phyloP scores from a whole-genome alignment of 1,140 invertebrate species.

The Hestina assimilis region DNA sequence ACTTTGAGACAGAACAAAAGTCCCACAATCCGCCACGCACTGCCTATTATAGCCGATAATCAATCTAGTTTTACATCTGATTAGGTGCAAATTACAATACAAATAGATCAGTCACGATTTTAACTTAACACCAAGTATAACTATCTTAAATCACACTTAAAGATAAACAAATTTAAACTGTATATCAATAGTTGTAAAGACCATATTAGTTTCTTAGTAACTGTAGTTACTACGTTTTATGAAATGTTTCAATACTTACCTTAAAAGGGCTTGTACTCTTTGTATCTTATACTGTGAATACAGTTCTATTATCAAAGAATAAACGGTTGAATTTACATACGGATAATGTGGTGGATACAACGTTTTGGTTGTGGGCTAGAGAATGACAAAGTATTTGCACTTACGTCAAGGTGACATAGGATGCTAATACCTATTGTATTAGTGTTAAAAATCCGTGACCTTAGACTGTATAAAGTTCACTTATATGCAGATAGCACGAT shows the following conservation, averaged over 20 bases:
- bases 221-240: conserved; percentile 5
- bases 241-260: conserved; percentile 1
- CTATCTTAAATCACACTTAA: neutral
- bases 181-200: neutral
- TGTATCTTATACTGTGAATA: conserved; percentile 36
- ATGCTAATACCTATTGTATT: conserved; percentile 73
- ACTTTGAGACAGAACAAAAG: conserved; percentile 42
- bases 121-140: conserved; percentile 9
- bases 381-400: conserved; percentile 61
- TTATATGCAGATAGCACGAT: conserved; percentile 55
- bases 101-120: conserved; percentile 70
- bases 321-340: conserved; percentile 34
- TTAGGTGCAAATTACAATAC: conserved; percentile 76
- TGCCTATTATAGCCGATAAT: conserved; percentile 56
- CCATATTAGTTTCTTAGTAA: neutral
- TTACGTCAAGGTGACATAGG: conserved; percentile 75
- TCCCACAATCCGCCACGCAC: conserved; percentile 44
- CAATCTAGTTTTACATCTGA: conserved; percentile 73
- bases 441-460: conserved; percentile 74
- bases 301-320: conserved; percentile 26
- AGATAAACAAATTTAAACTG: neutral
- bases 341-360: conserved; percentile 21
- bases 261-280: conserved; percentile 21
- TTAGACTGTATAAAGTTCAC: conserved; percentile 73
- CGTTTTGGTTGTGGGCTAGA: conserved; percentile 18